Evolutionary conservation across 2,888 invertebrate species (phyloP).

Genomic region (Hirtodrosophila confusa): DNA sequence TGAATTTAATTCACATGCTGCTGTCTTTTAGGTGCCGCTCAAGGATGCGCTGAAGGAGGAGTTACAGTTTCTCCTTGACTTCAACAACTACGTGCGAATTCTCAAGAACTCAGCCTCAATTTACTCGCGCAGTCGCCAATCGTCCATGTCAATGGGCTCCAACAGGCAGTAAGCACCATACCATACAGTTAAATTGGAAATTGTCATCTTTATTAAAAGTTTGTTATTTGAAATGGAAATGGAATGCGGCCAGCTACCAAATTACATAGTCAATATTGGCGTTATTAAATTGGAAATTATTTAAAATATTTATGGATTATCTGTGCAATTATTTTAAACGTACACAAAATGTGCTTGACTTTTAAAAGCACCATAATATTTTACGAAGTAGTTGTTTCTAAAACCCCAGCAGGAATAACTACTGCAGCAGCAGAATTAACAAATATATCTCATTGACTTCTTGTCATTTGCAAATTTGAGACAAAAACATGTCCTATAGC

Average conservation of each 20-base stretch:
- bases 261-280: no score
- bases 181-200: conserved; percentile 29
- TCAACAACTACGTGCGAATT: conserved; percentile 89
- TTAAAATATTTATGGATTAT: conserved; percentile 15
- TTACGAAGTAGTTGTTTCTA: not conserved
- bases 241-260: conserved; percentile 39
- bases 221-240: conserved; percentile 48
- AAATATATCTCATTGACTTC: conserved; percentile 1
- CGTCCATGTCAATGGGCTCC: conserved; percentile 79
- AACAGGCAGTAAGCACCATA: conserved; percentile 54
- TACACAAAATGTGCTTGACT: conserved; percentile 14
- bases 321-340: conserved; percentile 20
- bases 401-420: not conserved
- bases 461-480: conserved; percentile 3
- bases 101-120: conserved; percentile 85
- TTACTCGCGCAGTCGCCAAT: conserved; percentile 81
- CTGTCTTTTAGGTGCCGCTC: conserved; percentile 86
- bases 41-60: conserved; percentile 89
- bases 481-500: conserved; percentile 12
- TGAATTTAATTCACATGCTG: not conserved
- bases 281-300: conserved; percentile 2
- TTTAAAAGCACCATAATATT: conserved; percentile 30
- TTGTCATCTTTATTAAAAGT: conserved; percentile 42
- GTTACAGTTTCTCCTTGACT: conserved; percentile 89
- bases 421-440: conserved; percentile 13